These are phyloP conservation scores for Rapana venosa DNA, from an alignment of 2,888 invertebrate genomes.

Conservation along the genomic window DNA sequence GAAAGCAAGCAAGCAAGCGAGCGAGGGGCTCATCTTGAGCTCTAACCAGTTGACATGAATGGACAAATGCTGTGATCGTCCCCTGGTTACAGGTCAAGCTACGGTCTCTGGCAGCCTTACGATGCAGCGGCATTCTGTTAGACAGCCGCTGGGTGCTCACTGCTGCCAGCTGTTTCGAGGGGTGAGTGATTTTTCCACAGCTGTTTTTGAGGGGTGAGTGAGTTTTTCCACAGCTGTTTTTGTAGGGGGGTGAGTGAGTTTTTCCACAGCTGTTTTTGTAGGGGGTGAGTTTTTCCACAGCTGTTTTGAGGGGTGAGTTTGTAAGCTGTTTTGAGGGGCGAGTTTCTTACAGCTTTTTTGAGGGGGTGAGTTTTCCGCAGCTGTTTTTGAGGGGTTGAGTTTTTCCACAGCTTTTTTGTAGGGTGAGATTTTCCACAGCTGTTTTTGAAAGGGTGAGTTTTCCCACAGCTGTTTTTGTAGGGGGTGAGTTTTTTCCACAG, in stretches of 20 bases:
- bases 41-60: too few relatives aligned
- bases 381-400: too few relatives aligned
- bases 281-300: too few relatives aligned
- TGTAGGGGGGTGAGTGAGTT: not conserved
- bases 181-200: not conserved
- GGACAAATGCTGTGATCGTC: too few relatives aligned
- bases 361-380: not conserved
- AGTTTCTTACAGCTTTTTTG: slow-evolving; percentile 27
- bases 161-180: slow-evolving; percentile 31
- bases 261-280: not conserved
- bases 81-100: slow-evolving; percentile 23
- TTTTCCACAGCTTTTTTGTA: too few relatives aligned
- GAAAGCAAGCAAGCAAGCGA: too few relatives aligned
- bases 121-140: slow-evolving; percentile 25
- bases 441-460: not conserved
- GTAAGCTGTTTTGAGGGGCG: too few relatives aligned
- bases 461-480: not conserved
- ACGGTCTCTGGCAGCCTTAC: slow-evolving; percentile 19
- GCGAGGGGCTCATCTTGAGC: too few relatives aligned
- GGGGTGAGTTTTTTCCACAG: too few relatives aligned
- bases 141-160: slow-evolving; percentile 29
- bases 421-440: not conserved
- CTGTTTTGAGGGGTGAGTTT: too few relatives aligned
- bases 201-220: not conserved
- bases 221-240: not conserved